Percentiles rank a stretch among this genome's conserved stretches.
These are phyloP conservation scores for Cerceris ruficornis DNA, from an alignment of 2,888 invertebrate genomes.

Conservation along the genomic window DNA sequence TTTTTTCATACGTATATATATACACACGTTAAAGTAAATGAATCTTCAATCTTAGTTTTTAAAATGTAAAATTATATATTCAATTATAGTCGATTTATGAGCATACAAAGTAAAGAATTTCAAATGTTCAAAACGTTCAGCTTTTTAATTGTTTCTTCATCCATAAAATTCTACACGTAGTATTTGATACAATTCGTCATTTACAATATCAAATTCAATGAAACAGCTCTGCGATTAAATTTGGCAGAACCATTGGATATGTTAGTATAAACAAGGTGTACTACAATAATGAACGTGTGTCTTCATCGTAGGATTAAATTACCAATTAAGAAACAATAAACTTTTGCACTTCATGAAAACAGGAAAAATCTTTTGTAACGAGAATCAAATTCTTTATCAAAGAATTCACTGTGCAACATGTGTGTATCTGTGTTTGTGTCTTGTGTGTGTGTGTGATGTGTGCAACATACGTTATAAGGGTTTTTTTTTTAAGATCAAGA, in stretches of 20 bases:
- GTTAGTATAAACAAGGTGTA: slow-evolving; percentile 39
- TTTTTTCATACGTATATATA: too few species aligned
- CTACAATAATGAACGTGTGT: slow-evolving; percentile 18
- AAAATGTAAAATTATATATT: background rate
- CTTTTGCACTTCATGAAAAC: slow-evolving; percentile 29
- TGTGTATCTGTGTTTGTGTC: background rate
- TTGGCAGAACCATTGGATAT: slow-evolving; percentile 30
- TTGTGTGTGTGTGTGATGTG: slow-evolving; percentile 14
- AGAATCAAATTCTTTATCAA: slow-evolving; percentile 27
- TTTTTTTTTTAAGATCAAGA: background rate
- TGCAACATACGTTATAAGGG: slow-evolving; percentile 24
- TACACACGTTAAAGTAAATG: slow-evolving; percentile 13
- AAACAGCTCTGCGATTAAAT: slow-evolving; percentile 13
- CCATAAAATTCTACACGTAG: slow-evolving; percentile 46
- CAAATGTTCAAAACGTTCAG: slow-evolving; percentile 24
- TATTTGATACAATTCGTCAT: slow-evolving; percentile 38
- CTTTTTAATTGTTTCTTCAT: slow-evolving; percentile 38
- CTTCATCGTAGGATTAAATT: slow-evolving; percentile 30
- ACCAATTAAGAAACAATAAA: slow-evolving; percentile 38
- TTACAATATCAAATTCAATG: slow-evolving; percentile 34
- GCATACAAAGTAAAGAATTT: slow-evolving; percentile 33
- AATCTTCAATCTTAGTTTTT: slow-evolving; percentile 4
- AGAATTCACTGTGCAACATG: background rate
- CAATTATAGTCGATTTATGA: background rate
- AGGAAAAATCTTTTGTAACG: slow-evolving; percentile 21